Percentiles rank a stretch among this genome's conserved stretches.
phyloP scores from a whole-genome alignment of 2,113 vertebrate species.

The Phalacrocorax brasilianus region DNA sequence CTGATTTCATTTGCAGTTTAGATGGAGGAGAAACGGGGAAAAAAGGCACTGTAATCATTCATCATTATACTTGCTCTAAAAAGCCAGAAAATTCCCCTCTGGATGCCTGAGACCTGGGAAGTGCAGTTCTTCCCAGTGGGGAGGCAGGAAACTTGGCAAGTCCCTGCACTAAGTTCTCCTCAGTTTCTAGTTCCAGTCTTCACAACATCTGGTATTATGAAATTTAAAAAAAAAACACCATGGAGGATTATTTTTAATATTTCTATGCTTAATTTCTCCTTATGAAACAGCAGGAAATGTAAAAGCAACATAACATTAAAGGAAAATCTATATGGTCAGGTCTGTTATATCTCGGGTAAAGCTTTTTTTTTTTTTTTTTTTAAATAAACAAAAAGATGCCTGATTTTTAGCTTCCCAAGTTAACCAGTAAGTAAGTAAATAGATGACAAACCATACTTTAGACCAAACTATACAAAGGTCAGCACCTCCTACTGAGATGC shows the following conservation, averaged over 20 bases:
- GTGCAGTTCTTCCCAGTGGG: not conserved
- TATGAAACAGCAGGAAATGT: not conserved
- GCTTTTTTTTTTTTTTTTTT: not conserved
- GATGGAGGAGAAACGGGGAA: not conserved
- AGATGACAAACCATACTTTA: rapidly evolving
- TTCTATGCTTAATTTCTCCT: not conserved
- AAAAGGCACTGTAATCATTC: not conserved
- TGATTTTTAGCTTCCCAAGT: not conserved
- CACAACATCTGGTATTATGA: not conserved
- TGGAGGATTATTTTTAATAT: not conserved
- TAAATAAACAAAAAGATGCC: rapidly evolving
- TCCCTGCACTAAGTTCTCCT: not conserved
- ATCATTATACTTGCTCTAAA: not conserved
- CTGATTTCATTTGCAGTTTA: not conserved
- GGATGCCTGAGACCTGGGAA: not conserved
- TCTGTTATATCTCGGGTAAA: not conserved
- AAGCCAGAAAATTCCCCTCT: not conserved
- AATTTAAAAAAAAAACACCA: not conserved
- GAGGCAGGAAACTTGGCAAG: constrained; percentile 6
- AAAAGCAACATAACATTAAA: not conserved
- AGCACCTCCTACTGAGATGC: not conserved
- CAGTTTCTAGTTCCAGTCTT: not conserved
- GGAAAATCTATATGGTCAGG: not conserved
- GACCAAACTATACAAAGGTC: not conserved
- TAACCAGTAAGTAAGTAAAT: not conserved